Base-by-base conservation (phyloP, 2,113 vertebrate species). In the Numenius arquata region DNA sequence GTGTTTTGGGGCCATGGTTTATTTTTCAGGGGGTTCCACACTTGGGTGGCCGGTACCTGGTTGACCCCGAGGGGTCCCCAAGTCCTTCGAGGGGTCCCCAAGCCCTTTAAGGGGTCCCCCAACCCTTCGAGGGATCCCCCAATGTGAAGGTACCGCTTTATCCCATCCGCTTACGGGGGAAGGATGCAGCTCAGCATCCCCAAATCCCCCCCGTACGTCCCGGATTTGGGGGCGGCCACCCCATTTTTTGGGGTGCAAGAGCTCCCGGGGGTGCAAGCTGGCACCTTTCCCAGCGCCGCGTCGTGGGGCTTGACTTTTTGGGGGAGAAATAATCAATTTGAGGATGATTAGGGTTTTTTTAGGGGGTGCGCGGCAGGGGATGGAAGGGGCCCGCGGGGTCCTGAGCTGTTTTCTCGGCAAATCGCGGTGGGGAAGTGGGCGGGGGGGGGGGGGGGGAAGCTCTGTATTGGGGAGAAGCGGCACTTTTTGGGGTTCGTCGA, bases 381-480 rank as follows among this genome's bases (percentile, higher is more conserved):
- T 6, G 29, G 12, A 34, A 30, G 41, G 41, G 15, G 11, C 8
- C 15, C 23, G 5, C 15, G 17, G n/a, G 15, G 25, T 40, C 25
- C 36, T 8, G 61, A 62, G 25, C n/a, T 15, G 38, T 53, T 65
- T 16, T 38, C 6, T 7, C 0, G 2, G 26, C 9, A 36, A 43
- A 55, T 26, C 1, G 8, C 0, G 6, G 9, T 0, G 9, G 2
- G 12, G 16, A 36, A 61, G 6, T 15, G 26, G 8, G n/a, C n/a
- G 18, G 45, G 18, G 45, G 1, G 6, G 3, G 16, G 7, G 1
- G 3, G 1, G 9, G 15, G 25, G 25, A n/a, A 30, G 25, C 11
- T 47, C 43, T 1, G 0, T 17, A 2, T 1, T 1, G 10, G 59
- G 55, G 22, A 34, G 8, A 70, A 10, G 1, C 1, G 2, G 26